phyloP scores from a whole-genome alignment of 2,797 vertebrate species.

The Scomberomorus guttatus region DNA sequence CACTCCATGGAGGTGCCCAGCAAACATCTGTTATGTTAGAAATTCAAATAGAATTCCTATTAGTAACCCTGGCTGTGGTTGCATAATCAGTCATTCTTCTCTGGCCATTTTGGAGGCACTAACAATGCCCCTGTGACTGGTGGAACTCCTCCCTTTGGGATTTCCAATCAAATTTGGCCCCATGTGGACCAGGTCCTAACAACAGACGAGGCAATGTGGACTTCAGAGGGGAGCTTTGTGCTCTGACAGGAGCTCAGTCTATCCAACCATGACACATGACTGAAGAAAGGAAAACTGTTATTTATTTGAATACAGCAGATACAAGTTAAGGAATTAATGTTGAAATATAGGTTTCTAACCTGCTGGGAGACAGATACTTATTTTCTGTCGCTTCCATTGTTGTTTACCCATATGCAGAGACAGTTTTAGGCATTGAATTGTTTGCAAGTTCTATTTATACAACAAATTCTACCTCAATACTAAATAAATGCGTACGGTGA shows the following conservation, averaged over 20 bases:
- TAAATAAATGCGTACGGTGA: constrained; percentile 71
- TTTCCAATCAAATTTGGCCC: constrained; percentile 88
- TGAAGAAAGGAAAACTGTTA: constrained; percentile 73
- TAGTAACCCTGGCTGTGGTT: constrained; percentile 92
- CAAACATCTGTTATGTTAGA: constrained; percentile 99
- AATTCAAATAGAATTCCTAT: constrained; percentile 99
- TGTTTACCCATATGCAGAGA: constrained; percentile 59
- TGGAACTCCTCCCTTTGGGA: constrained; percentile 88
- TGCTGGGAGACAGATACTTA: constrained; percentile 54
- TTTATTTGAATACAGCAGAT: constrained; percentile 76
- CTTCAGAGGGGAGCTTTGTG: constrained; percentile 87
- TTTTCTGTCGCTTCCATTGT: constrained; percentile 25
- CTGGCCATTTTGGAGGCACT: constrained; percentile 91
- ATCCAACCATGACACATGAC: constrained; percentile 84
- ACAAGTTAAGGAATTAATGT: constrained; percentile 79
- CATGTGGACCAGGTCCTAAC: constrained; percentile 88
- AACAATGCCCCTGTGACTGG: constrained; percentile 92
- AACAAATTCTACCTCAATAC: constrained; percentile 66
- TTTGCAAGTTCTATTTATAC: constrained; percentile 72
- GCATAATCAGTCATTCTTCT: constrained; percentile 97
- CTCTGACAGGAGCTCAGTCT: constrained; percentile 85
- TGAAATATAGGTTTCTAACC: constrained; percentile 59
- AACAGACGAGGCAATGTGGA: constrained; percentile 85
- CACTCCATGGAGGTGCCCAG: constrained; percentile 93
- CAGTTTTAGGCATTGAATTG: constrained; percentile 66